Percentiles rank a stretch among this genome's conserved stretches.
phyloP scores from a whole-genome alignment of 2,113 vertebrate species.

The Formicarius rufipectus region DNA sequence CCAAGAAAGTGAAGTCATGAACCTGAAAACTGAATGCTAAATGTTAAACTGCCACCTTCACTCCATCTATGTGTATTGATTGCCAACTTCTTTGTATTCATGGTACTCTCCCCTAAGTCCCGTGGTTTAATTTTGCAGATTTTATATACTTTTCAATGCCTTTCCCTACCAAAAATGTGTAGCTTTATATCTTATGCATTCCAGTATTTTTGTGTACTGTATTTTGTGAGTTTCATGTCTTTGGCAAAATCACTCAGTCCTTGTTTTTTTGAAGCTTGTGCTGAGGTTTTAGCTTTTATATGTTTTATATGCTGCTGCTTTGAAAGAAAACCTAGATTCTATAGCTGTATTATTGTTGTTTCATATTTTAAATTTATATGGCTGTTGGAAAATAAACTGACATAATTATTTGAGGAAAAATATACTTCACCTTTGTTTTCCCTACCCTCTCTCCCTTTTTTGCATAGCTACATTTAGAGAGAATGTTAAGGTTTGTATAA shows the following conservation, averaged over 20 bases:
- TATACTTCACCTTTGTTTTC: slow-evolving; percentile 64
- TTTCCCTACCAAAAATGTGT: slow-evolving; percentile 73
- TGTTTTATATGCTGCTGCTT: slow-evolving; percentile 84
- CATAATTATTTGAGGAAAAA: slow-evolving; percentile 77
- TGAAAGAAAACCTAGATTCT: slow-evolving; percentile 78
- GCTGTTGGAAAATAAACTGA: slow-evolving; percentile 76
- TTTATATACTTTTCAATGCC: slow-evolving; percentile 74
- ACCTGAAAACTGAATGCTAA: slow-evolving; percentile 53
- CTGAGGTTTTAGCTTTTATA: slow-evolving; percentile 85
- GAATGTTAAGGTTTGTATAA: slow-evolving; percentile 71
- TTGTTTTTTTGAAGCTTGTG: slow-evolving; percentile 77
- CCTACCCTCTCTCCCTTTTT: slow-evolving; percentile 25
- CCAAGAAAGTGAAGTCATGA: slow-evolving; percentile 86
- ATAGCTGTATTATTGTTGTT: slow-evolving; percentile 79
- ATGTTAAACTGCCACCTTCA: slow-evolving; percentile 67
- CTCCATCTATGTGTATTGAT: slow-evolving; percentile 69
- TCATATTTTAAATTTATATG: slow-evolving; percentile 81
- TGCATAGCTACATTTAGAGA: slow-evolving; percentile 40
- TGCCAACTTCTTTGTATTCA: slow-evolving; percentile 74
- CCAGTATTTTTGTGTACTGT: slow-evolving; percentile 80
- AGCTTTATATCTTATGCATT: slow-evolving; percentile 79
- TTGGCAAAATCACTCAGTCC: slow-evolving; percentile 73
- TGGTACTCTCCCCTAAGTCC: slow-evolving; percentile 64
- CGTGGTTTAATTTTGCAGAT: slow-evolving; percentile 71
- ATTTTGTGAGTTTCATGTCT: slow-evolving; percentile 77